These are phyloP conservation scores for Agonopterix arenella DNA, from an alignment of 2,888 invertebrate genomes.

Conservation along the genomic window DNA sequence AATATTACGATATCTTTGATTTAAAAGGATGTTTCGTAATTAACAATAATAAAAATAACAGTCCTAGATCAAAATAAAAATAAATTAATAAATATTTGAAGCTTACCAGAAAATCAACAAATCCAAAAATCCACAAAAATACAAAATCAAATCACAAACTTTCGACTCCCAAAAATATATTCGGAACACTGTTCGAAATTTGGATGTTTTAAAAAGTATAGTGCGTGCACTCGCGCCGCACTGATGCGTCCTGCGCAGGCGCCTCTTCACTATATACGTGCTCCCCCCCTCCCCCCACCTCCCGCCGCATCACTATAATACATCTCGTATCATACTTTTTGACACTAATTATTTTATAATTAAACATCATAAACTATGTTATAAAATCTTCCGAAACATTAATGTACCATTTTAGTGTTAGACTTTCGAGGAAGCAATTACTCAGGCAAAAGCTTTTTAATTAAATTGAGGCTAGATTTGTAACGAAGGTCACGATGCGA, in stretches of 20 bases:
- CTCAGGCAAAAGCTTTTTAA: no score
- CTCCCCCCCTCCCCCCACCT: slow-evolving; percentile 33
- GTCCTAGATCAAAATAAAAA: no score
- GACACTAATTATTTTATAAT: no score
- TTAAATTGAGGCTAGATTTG: no score
- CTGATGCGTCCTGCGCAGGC: slow-evolving; percentile 30
- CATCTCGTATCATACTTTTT: no score
- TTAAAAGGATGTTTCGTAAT: no score
- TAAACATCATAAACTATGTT: background rate
- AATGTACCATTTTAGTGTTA: background rate
- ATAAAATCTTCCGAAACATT: background rate
- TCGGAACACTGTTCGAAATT: background rate
- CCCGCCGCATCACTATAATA: no score
- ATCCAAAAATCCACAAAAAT: slow-evolving; percentile 10
- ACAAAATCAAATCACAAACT: slow-evolving; percentile 4
- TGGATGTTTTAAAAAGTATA: slow-evolving; percentile 2
- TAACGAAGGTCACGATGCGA: no score
- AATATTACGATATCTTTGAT: no score
- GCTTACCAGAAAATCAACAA: slow-evolving; percentile 16
- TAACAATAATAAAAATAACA: no score
- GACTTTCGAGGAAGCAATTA: background rate
- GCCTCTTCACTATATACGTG: slow-evolving; percentile 52
- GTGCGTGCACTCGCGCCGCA: slow-evolving; percentile 25
- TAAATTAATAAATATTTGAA: slow-evolving; percentile 1
- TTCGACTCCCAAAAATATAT: background rate